Percentiles rank a stretch among this genome's conserved stretches.
Evolutionary conservation across 2,888 invertebrate species (phyloP).

Genomic region (Lottia scabra): DNA sequence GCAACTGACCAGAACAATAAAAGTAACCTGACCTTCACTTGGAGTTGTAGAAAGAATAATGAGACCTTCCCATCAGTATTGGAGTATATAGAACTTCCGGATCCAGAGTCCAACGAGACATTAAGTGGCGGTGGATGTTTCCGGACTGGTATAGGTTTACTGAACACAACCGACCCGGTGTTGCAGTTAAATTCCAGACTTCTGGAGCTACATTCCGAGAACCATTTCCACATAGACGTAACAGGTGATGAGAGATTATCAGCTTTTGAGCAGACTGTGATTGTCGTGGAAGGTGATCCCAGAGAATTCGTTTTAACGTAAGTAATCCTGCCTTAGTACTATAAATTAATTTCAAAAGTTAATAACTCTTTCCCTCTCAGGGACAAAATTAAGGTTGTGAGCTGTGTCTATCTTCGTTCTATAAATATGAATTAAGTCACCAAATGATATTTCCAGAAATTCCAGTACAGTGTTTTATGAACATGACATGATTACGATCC

Average conservation of each 20-base stretch:
- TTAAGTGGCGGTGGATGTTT: slow-evolving; percentile 36
- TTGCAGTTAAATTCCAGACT: slow-evolving; percentile 33
- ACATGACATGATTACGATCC: no score
- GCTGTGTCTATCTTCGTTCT: no score
- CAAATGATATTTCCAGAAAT: no score
- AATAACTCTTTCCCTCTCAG: no score
- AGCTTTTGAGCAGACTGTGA: slow-evolving; percentile 36
- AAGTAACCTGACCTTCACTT: slow-evolving; percentile 34
- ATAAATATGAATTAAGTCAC: no score
- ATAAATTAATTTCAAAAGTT: no score
- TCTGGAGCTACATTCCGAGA: slow-evolving; percentile 33
- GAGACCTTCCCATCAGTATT: slow-evolving; percentile 26
- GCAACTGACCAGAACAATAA: slow-evolving; percentile 17
- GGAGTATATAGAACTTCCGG: slow-evolving; percentile 29
- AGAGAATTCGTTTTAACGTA: slow-evolving; percentile 39
- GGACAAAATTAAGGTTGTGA: no score
- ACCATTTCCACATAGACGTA: slow-evolving; percentile 39
- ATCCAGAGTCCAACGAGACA: slow-evolving; percentile 23
- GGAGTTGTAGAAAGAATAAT: slow-evolving; percentile 39
- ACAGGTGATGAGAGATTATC: slow-evolving; percentile 25
- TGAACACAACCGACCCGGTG: slow-evolving; percentile 20
- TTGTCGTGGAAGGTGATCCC: slow-evolving; percentile 43
- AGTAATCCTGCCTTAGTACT: slow-evolving; percentile 7
- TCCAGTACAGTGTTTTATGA: no score
- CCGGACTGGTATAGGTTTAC: slow-evolving; percentile 41